Evolutionary conservation across 2,888 invertebrate genomes (phyloP), one percentile per base, ranked within the genome.

Genomic region (Bombylius major): DNA sequence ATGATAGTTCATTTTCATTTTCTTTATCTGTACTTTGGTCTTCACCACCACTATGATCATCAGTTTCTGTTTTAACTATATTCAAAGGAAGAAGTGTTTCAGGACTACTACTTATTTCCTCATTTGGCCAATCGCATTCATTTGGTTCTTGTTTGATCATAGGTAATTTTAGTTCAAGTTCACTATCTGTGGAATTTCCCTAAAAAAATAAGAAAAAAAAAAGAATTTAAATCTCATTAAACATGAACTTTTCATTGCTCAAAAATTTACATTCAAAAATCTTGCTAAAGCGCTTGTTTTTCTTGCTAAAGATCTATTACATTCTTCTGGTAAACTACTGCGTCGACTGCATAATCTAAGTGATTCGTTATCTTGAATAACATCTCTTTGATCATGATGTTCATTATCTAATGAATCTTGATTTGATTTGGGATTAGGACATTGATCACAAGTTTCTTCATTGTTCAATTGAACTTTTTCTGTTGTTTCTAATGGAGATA

Each of bases 41-140:
- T 5, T 58, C 56, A 4, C 56, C 56, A 8, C 49, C 46, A 11
- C 14, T 48, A 47, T 33, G 33, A 50, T 23, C 32, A 32, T 13
- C 44, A 8, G 53, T 23, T 51, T 59, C 59, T 3, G 53, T 50
- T 51, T 59, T 59, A n/a, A 59, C 50, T 23, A 54, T 36, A 46
- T 57, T 55, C 32, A 59, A 46, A 5, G 53, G 54, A 11, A 55
- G 47, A n/a, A 39, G 54, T 34, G 49, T 48, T 39, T 7, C 13
- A 11, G 44, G 44, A 44, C 36, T 42, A 52, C 1, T 50, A 46
- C 39, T 47, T 48, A n/a, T 49, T 55, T 57, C 55, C 23, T 55
- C 42, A 14, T 53, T 55, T 45, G 53, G 48, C 87, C 89, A 89
- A 63, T 88, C 87, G 11, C 89, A 89, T 62, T 88, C 87, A 11